These are phyloP conservation scores for Caenorhabditis remanei DNA, from an alignment of 1,140 invertebrate species.

Conservation along the genomic window DNA sequence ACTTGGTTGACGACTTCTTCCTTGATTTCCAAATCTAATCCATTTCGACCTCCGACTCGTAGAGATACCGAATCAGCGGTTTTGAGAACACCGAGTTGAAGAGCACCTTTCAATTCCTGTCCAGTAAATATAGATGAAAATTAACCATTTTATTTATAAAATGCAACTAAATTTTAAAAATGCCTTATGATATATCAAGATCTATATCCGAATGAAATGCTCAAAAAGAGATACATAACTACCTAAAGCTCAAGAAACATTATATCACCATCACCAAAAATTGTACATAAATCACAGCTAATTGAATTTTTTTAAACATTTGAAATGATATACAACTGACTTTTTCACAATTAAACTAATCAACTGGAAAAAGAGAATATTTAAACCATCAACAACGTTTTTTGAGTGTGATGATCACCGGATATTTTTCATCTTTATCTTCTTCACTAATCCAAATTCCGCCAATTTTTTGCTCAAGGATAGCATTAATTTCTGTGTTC, in stretches of 20 bases:
- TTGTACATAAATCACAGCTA: not conserved
- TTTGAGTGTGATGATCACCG: not conserved
- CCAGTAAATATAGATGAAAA: not conserved
- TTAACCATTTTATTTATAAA: not conserved
- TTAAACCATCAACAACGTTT: not conserved
- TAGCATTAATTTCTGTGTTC: not conserved
- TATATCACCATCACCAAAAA: not conserved
- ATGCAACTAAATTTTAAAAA: not conserved
- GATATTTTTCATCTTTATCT: conserved; percentile 38
- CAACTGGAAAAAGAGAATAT: not conserved
- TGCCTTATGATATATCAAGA: not conserved
- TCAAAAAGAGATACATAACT: not conserved
- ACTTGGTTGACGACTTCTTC: conserved; percentile 35
- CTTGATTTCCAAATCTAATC: conserved; percentile 35
- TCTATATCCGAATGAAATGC: not conserved
- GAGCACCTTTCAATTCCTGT: conserved; percentile 50
- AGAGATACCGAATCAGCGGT: conserved; percentile 34
- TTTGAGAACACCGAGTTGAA: conserved; percentile 20
- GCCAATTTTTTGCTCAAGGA: not conserved
- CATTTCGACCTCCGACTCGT: conserved; percentile 12
- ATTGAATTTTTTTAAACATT: not conserved
- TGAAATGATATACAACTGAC: not conserved
- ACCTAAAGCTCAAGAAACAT: not conserved
- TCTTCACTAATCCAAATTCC: conserved; percentile 4
- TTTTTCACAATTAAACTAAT: not conserved